Evolutionary conservation across 2,113 vertebrate species (phyloP), one percentile per base, ranked within the genome.

Genomic region (Turnix velox): DNA sequence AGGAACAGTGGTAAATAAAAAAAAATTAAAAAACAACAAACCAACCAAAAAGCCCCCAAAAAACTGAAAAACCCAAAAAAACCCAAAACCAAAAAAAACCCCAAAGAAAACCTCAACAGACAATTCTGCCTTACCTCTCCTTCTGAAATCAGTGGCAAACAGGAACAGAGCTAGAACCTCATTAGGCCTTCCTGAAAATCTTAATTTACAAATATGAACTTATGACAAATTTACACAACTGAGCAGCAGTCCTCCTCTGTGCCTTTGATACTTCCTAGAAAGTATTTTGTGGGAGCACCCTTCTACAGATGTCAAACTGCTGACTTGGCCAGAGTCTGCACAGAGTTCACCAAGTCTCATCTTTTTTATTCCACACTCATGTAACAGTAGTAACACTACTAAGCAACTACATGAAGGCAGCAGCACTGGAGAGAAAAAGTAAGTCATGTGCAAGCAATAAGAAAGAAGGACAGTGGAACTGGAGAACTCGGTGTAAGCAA

Each of bases 91-190:
- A n/a, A 55, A 55, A 30, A 31, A 54, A 43, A 15, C 0, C 2
- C 2, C 2, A 18, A 18, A 46, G 27, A 28, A 42, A 77, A 35
- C 17, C 28, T 4, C 42, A 66, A 28, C 4, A 71, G 78, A 58
- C 7, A 85, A 54, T 42, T 87, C 42, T 83, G 55, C 58, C 66
- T 93, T 92, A 92, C 66, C 69, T 83, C 57, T 90, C 72, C 52
- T 71, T 90, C 43, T 65, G 40, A 88, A 92, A 84, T 57, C 24
- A 77, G 25, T 30, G 43, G 24, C 35, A 80, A 69, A 67, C 25
- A 46, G 61, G 59, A 86, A 86, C 27, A 77, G 30, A 81, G 61
- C 23, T 68, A 88, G 52, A 63, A 19, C 19, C 35, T 63, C 52
- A 40, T 40, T 48, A 63, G 20, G 14, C 31, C 51, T 39, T 88